These are phyloP conservation scores for Acipenser transmontanus DNA, from an alignment of 2,797 vertebrate species.

Conservation along the genomic window DNA sequence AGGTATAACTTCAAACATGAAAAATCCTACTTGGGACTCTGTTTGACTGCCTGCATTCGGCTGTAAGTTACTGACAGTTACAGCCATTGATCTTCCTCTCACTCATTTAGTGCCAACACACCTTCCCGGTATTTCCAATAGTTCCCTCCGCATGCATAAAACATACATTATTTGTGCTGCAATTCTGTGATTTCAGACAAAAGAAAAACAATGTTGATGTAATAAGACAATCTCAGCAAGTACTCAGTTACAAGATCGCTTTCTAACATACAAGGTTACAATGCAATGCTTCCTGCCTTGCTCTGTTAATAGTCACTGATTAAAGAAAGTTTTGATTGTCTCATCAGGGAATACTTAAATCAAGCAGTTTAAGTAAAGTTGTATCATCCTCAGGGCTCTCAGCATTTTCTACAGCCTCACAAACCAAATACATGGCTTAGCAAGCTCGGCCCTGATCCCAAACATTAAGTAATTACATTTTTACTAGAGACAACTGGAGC, in stretches of 20 bases:
- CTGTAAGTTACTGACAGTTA: too few relatives aligned
- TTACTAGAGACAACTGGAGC: conserved; percentile 76
- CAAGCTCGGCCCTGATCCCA: conserved; percentile 30
- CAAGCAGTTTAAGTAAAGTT: conserved; percentile 13
- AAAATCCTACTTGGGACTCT: too few relatives aligned
- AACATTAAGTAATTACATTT: conserved; percentile 75
- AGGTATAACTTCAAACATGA: too few relatives aligned
- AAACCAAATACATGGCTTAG: conserved; percentile 11
- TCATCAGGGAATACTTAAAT: conserved; percentile 9
- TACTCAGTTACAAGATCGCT: neutral
- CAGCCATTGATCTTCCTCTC: too few relatives aligned
- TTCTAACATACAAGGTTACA: conserved; percentile 28
- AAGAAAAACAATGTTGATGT: neutral
- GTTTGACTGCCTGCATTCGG: too few relatives aligned
- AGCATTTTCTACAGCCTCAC: conserved; percentile 1
- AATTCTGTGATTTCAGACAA: conserved; percentile 60
- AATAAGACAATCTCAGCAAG: neutral
- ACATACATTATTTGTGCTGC: conserved; percentile 23
- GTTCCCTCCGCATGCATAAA: too few relatives aligned
- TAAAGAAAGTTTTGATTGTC: conserved; percentile 18
- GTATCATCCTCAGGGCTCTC: neutral
- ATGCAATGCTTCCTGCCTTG: conserved; percentile 3
- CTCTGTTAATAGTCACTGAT: conserved; percentile 8
- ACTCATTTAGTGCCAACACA: too few relatives aligned
- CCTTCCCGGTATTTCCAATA: too few relatives aligned